Evolutionary conservation across 2,888 invertebrate species (phyloP).

Genomic region (Lutraria lutraria): DNA sequence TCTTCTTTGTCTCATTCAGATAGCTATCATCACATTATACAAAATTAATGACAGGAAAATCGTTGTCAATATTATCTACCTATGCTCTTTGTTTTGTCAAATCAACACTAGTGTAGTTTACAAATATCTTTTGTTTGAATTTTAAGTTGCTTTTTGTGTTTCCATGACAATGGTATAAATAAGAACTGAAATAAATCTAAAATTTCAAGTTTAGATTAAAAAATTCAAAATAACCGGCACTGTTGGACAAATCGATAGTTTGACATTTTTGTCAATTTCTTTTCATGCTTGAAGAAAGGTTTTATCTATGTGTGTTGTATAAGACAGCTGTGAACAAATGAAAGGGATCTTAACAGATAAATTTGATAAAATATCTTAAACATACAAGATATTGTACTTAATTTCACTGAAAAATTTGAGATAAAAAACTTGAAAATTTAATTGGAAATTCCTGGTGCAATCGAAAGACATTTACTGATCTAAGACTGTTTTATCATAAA

Average conservation of each 20-base stretch:
- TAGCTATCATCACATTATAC: background rate
- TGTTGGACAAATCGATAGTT: background rate
- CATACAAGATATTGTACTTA: slow-evolving; percentile 1
- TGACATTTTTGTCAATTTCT: slow-evolving; percentile 21
- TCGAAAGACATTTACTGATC: background rate
- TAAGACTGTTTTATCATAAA: background rate
- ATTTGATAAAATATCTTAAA: slow-evolving; percentile 13
- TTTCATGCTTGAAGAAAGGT: background rate
- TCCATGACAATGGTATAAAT: background rate
- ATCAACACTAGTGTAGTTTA: background rate
- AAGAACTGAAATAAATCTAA: background rate
- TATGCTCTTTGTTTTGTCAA: background rate
- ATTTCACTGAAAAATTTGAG: background rate
- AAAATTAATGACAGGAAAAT: slow-evolving; percentile 24
- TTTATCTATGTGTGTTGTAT: slow-evolving; percentile 3
- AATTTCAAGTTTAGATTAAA: too few relatives aligned
- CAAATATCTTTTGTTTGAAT: background rate
- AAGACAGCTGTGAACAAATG: slow-evolving; percentile 16
- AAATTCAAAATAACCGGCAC: too few relatives aligned
- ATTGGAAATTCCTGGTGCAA: background rate
- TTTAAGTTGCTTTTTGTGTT: background rate
- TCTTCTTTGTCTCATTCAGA: background rate
- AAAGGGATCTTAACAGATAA: background rate
- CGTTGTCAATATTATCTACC: background rate
- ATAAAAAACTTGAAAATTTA: background rate